Base-by-base conservation (phyloP, 2,888 invertebrate species). In the Alcis repandata region DNA sequence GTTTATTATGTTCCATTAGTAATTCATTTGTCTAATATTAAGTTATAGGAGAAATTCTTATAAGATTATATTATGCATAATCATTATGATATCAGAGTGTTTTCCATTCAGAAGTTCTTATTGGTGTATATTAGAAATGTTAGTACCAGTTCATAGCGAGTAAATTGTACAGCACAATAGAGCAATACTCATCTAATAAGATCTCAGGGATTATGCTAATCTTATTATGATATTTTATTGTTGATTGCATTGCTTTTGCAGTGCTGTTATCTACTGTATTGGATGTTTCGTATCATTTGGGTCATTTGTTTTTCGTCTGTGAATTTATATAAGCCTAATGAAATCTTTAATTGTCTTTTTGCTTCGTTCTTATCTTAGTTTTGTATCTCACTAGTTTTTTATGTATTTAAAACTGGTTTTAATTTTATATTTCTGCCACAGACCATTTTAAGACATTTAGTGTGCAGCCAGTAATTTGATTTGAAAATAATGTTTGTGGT, bases 91-190 rank as follows among this genome's bases (percentile, higher is more conserved):
- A 27, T 27, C 27, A 40, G 10, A 15, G 27, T 19, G 8, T 40
- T 53, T 53, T 41, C 22, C 11, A 36, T 20, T 51, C 7, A 0
- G 2, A 20, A 36, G 2, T 38, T 51, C 3, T 22, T 27, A 20
- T 52, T n/a, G 7, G n/a, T 38, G n/a, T 38, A n/a, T 38, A 38
- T 52, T 52, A 38, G 38, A 38, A 52, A 38, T 38, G 10, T 52
- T 38, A 20, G 1, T 38, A 38, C n/a, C 36, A 17, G 19, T 43
- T 54, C 43, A 54, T 10, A 11, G 27, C 6, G 13, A 32, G 32
- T 32, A 10, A 13, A 32, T 13, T 52, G 20, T 15, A 20, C 20
- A 38, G 15, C 38, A 20, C n/a, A 53, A 9, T 32, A 43, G 6
- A 19, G 15, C n/a, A 17, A 13, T 19, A 17, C 13, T 41, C 4